A percentile compares a stretch with the other conserved stretches of the same genome.
phyloP scores from a whole-genome alignment of 2,113 vertebrate species.

The Sardina pilchardus region DNA sequence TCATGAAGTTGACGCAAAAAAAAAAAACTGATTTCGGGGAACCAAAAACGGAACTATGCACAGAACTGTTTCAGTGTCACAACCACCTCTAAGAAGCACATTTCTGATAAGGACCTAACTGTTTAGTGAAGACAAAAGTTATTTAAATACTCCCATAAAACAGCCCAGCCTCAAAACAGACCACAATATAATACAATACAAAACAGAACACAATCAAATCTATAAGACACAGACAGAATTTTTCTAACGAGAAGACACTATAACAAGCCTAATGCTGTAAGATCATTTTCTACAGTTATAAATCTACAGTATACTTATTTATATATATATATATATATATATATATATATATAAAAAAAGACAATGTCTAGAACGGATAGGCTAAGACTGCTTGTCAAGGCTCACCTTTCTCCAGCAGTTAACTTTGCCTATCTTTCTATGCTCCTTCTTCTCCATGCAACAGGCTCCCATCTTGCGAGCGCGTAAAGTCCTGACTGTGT shows the following conservation, averaged over 20 bases:
- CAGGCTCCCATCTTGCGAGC: conserved; percentile 74
- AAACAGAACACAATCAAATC: no score
- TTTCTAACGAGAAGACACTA: neutral
- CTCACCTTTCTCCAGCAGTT: conserved; percentile 76
- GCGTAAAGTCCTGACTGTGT: conserved; percentile 48
- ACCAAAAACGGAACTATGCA: neutral
- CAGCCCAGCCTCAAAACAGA: neutral
- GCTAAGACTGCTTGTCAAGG: neutral
- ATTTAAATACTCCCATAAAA: neutral
- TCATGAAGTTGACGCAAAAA: neutral
- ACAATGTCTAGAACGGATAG: neutral
- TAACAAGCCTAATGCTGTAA: no score
- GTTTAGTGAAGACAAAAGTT: neutral
- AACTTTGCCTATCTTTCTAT: conserved; percentile 69
- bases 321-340: no score
- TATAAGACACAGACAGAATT: neutral
- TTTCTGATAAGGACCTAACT: neutral
- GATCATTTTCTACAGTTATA: no score
- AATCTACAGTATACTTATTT: no score
- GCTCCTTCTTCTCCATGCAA: conserved; percentile 74
- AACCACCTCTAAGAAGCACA: neutral
- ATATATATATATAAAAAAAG: no score
- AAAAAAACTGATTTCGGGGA: neutral
- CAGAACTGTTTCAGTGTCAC: neutral
- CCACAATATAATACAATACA: neutral